Evolutionary conservation across 1,140 invertebrate genomes (phyloP), one percentile per base, ranked within the genome.

Genomic region (Drosophila punjabiensis): DNA sequence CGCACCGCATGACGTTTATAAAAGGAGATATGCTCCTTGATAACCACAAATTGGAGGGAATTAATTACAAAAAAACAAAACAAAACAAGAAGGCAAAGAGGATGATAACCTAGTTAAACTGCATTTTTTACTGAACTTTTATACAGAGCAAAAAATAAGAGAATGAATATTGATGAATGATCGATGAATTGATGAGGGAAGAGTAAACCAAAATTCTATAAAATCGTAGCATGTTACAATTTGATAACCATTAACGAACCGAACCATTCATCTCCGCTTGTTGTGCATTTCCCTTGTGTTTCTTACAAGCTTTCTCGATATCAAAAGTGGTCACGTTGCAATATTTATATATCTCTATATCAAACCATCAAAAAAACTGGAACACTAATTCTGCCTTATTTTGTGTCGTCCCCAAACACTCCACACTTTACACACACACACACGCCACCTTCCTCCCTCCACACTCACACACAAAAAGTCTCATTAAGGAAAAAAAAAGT

Each of bases 81-180:
- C 71, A 67, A 68, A 76, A 52, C 37, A 6, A 30, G 14, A 32
- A 18, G 37, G 69, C 53, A 18, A 37, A 39, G 20, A 37, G 35
- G 55, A 58, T 58, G 55, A 77, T 65, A 76, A 89, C 61, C 84
- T 92, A 92, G 89, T 90, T 92, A 92, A 92, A 89, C 79, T 82
- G 86, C 89, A 92, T 92, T 92, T 92, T 92, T 92, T 92, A 92
- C 89, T 92, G 89, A 92, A 92, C 85, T 92, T 92, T 92, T 92
- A 89, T 90, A 90, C 87, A 82, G 79, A 90, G 81, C 59, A 76
- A 48, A 62, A 39, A 47, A 43, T 65, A 80, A 33, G 48, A 50
- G 11, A 75, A 50, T 33, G 43, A 75, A 78, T 53, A 35, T 50
- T 39, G 52, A 66, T 32, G n/a, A 18, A 55, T 58, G 45, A 71